Percentiles rank a stretch among this genome's conserved stretches.
Conservation (phyloP, 2,113 vertebrate genomes). For the Cromileptes altivelis region DNA sequence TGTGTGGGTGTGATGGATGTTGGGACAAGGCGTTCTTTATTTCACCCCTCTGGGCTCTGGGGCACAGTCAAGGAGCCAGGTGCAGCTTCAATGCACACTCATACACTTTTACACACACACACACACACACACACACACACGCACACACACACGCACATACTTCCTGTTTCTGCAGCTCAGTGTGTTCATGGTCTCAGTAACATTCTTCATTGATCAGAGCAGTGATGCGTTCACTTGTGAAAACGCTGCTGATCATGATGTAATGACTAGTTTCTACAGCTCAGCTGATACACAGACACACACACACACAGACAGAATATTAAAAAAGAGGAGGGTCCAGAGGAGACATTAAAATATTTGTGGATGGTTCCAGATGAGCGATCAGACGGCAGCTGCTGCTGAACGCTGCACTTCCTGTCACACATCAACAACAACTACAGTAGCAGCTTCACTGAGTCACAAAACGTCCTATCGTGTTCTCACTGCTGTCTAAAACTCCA, state of each 20-base stretch:
- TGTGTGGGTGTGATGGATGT: constrained; percentile 17
- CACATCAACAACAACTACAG: background rate
- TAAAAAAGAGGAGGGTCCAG: background rate
- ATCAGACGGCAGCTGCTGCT: constrained; percentile 28
- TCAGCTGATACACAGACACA: background rate
- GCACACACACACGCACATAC: constrained; percentile 41
- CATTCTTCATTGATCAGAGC: constrained; percentile 39
- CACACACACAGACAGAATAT: background rate
- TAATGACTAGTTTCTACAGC: constrained; percentile 17
- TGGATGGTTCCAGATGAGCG: constrained; percentile 17
- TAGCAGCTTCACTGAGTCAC: background rate
- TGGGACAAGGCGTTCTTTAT: constrained; percentile 75
- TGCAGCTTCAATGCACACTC: constrained; percentile 58
- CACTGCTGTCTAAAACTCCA: background rate
- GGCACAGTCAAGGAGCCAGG: constrained; percentile 68
- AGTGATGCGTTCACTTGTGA: constrained; percentile 4
- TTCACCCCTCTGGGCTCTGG: constrained; percentile 60
- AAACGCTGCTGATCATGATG: background rate
- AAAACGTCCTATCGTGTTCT: background rate
- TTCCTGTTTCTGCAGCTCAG: constrained; percentile 23
- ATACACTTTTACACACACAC: background rate
- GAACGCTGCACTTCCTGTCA: background rate
- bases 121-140: constrained; percentile 9
- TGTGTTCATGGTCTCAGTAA: constrained; percentile 3
- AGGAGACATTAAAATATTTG: constrained; percentile 15